Conservation (phyloP, 2,113 vertebrate species). For the Albula goreensis region DNA sequence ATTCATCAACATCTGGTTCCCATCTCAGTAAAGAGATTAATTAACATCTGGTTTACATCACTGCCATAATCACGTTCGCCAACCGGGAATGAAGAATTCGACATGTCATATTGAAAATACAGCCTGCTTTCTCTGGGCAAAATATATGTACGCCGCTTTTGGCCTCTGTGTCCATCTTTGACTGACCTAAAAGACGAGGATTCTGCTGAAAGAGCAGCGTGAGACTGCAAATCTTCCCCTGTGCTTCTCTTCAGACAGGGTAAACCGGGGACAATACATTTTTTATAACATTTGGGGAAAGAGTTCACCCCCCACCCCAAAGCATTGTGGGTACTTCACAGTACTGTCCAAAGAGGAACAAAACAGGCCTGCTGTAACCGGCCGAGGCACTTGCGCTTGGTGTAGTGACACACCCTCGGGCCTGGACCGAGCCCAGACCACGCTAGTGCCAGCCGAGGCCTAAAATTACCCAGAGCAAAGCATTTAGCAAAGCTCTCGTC, state of each 20-base stretch:
- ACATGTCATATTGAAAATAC: not conserved
- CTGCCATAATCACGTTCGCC: not conserved
- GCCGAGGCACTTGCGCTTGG: not conserved
- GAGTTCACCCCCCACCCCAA: not conserved
- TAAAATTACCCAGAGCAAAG: no score
- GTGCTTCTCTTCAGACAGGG: not conserved
- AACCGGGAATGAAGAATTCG: not conserved
- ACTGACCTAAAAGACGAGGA: not conserved
- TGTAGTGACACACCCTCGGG: not conserved
- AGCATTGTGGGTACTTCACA: not conserved
- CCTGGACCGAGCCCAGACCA: not conserved
- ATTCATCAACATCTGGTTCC: slow-evolving; percentile 10
- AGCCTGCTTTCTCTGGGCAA: not conserved
- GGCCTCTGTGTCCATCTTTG: not conserved
- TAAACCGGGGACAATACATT: not conserved
- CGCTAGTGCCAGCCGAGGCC: no score
- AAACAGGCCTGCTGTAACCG: not conserved
- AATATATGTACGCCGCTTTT: not conserved
- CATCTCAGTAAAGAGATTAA: not conserved
- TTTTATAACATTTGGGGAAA: not conserved
- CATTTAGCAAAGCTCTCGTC: no score
- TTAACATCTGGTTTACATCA: not conserved
- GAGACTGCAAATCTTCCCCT: not conserved
- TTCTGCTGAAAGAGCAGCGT: slow-evolving; percentile 12
- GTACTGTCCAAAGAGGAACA: not conserved